Evolutionary conservation across 2,888 invertebrate genomes (phyloP), one percentile per base, ranked within the genome.

Genomic region (Resseliella maxima): DNA sequence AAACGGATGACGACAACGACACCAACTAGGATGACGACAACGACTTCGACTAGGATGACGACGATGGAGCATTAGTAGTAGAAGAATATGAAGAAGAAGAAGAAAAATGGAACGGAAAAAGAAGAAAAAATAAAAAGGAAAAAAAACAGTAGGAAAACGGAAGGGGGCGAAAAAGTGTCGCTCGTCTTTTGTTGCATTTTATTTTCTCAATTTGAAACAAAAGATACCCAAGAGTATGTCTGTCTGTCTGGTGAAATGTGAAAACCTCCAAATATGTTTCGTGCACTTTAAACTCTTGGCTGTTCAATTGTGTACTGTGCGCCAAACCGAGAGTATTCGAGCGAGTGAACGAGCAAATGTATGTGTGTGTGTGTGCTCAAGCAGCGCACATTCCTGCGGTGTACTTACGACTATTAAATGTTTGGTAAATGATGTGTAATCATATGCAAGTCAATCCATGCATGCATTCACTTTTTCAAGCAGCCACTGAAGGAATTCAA

Each of bases 381-480:
- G 72, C 35, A 72, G 72, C 31, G 31, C 72, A 72, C 72, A 72
- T 72, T 72, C 72, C 31, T 72, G 72, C 15, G 72, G 31, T 72
- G 72, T 72, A 31, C 72, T 31, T 72, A 15, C 72, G 72, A 72
- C 72, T 72, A 35, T 72, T 72, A 72, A 72, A 72, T 72, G 72
- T 72, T 72, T 72, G 72, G 72, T 72, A 72, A 72, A 72, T 72
- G 72, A 72, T 72, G 72, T 72, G 72, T 72, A 72, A 72, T 72
- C 72, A 72, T 72, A 72, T 72, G 59, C 59, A 59, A 59, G 59
- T 59, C 59, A 59, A 59, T 59, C 59, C 59, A 59, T 24, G 72
- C 72, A 72, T 72, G 72, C 31, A 72, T 31, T 72, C 72, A 72
- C 72, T 72, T 72, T 72, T 72, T 72, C 10, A 72, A 72, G 72